Percentiles rank a stretch among this genome's conserved stretches.
phyloP scores from a whole-genome alignment of 2,797 vertebrate species.

The Sebastes goodei region DNA sequence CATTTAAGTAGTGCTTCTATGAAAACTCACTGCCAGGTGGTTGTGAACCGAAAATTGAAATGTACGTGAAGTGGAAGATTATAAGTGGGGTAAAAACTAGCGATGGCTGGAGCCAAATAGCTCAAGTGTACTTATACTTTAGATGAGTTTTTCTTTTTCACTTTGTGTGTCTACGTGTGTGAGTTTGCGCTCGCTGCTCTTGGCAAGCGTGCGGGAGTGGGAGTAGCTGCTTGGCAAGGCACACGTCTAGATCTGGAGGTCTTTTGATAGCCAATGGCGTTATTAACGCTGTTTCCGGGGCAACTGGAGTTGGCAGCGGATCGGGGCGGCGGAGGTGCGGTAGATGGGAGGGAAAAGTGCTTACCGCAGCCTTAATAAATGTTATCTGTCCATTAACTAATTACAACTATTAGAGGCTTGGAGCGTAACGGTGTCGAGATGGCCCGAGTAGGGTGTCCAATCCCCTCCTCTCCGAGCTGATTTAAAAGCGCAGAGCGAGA shows the following conservation, averaged over 20 bases:
- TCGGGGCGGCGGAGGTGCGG: slow-evolving; percentile 45
- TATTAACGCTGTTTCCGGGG: slow-evolving; percentile 73
- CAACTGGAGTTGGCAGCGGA: slow-evolving; percentile 66
- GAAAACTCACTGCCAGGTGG: neutral
- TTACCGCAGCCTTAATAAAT: slow-evolving; percentile 83
- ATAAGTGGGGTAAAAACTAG: slow-evolving; percentile 17
- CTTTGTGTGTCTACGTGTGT: slow-evolving; percentile 24
- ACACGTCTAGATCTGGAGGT: slow-evolving; percentile 63
- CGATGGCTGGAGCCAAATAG: slow-evolving; percentile 29
- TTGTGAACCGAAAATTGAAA: slow-evolving; percentile 3
- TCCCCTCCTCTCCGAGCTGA: slow-evolving; percentile 53
- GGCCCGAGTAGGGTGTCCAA: slow-evolving; percentile 56
- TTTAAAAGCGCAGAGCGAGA: slow-evolving; percentile 79
- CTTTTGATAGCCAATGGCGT: slow-evolving; percentile 65
- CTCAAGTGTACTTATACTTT: slow-evolving; percentile 55
- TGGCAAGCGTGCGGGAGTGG: slow-evolving; percentile 68
- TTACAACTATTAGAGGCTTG: slow-evolving; percentile 83
- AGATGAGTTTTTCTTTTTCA: slow-evolving; percentile 41
- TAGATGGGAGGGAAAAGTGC: slow-evolving; percentile 69
- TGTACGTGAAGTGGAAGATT: slow-evolving; percentile 20
- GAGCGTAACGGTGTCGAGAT: slow-evolving; percentile 64
- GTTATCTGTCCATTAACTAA: slow-evolving; percentile 88
- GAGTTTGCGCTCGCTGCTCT: slow-evolving; percentile 37
- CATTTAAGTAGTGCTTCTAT: slow-evolving; percentile 38
- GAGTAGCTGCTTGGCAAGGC: slow-evolving; percentile 76